phyloP scores from a whole-genome alignment of 2,888 invertebrate genomes.

The Caenorhabditis angaria region DNA sequence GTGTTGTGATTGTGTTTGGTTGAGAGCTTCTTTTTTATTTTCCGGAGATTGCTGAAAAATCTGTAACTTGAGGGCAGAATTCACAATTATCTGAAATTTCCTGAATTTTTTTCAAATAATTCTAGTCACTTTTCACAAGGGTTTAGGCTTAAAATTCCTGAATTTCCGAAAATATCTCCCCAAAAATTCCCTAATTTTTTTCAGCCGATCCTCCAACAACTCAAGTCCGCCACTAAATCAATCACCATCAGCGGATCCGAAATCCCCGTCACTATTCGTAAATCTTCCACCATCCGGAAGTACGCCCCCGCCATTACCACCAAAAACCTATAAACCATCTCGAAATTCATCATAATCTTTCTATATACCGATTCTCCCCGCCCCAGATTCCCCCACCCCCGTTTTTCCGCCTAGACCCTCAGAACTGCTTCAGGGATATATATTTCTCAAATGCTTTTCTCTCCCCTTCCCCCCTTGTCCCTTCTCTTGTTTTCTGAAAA shows the following conservation, averaged over 20 bases:
- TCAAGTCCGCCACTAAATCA: conserved; percentile 18
- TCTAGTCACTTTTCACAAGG: neutral
- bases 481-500: neutral
- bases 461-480: neutral
- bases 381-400: neutral
- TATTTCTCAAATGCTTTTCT: neutral
- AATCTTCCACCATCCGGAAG: conserved; percentile 13
- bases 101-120: neutral
- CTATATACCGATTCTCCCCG: neutral
- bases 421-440: neutral
- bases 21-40: conserved; percentile 1
- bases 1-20: neutral
- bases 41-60: neutral
- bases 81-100: too few species aligned
- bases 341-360: neutral
- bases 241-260: conserved; percentile 33
- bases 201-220: conserved; percentile 9
- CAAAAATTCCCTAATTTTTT: neutral
- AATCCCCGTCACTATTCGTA: conserved; percentile 29
- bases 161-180: neutral
- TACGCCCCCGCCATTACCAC: conserved; percentile 40
- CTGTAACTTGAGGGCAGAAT: neutral
- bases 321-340: conserved; percentile 34
- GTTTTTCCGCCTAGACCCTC: neutral
- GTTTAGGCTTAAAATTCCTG: neutral